Evolutionary conservation across 1,140 invertebrate species (phyloP).

Genomic region (Platorchestia sp.): DNA sequence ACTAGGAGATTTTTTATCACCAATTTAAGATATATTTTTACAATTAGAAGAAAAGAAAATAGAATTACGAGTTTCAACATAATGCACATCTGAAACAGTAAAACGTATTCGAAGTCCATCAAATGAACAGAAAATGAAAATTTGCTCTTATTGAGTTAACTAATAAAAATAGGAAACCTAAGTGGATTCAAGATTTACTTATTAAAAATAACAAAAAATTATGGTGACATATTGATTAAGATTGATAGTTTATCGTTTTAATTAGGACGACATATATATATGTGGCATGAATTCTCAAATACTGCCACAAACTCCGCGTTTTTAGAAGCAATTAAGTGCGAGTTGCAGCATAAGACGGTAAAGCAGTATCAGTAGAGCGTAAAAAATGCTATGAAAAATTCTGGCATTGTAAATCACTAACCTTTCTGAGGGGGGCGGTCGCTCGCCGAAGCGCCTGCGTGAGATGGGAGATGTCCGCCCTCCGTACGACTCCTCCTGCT

Average conservation of each 20-base stretch:
- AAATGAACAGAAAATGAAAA: not conserved
- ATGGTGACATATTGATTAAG: too few species aligned
- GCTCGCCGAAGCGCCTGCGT: constrained; percentile 69
- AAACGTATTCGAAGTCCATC: not conserved
- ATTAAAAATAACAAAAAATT: not conserved
- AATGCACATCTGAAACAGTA: not conserved
- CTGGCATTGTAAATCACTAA: not conserved
- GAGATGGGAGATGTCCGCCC: constrained; percentile 65
- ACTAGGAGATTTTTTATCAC: not conserved
- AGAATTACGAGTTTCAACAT: not conserved
- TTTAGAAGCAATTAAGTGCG: not conserved
- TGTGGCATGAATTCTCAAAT: not conserved
- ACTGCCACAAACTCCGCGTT: not conserved
- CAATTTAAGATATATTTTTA: not conserved
- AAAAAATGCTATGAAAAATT: not conserved
- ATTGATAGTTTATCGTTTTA: not conserved
- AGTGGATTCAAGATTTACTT: not conserved
- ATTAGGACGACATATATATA: not conserved
- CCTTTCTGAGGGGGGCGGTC: constrained; percentile 59
- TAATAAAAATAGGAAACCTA: not conserved
- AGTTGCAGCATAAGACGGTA: not conserved
- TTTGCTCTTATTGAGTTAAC: not conserved
- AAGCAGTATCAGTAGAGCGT: not conserved
- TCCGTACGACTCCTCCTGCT: constrained; percentile 79
- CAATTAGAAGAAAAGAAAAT: not conserved